Conservation (phyloP, 2,888 invertebrate species). For the Pandemis corylana region DNA sequence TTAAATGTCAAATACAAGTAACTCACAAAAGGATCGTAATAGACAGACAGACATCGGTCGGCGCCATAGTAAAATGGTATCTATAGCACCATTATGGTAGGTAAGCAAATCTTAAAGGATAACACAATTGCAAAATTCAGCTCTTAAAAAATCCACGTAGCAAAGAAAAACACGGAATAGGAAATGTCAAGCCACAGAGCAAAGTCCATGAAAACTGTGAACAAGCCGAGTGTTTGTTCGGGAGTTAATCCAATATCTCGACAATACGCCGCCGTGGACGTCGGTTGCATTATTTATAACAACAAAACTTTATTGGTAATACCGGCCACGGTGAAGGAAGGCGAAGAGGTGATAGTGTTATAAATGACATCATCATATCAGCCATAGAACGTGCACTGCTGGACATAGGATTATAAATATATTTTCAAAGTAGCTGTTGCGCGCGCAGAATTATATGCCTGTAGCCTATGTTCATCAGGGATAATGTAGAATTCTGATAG, state of each 20-base stretch:
- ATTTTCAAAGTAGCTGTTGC: no score
- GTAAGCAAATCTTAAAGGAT: no score
- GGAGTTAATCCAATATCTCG: conserved; percentile 51
- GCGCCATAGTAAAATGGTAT: no score
- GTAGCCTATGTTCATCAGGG: no score
- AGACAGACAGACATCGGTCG: no score
- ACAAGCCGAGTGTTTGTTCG: conserved; percentile 47
- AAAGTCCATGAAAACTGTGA: conserved; percentile 42
- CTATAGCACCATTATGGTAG: no score
- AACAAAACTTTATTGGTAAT: conserved; percentile 51
- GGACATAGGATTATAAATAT: no score
- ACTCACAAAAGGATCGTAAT: no score
- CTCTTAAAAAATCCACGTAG: conserved; percentile 1
- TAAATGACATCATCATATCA: neutral
- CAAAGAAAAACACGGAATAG: neutral
- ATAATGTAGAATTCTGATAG: no score
- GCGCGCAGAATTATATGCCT: no score
- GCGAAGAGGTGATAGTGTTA: neutral
- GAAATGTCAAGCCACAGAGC: conserved; percentile 4
- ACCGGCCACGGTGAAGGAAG: conserved; percentile 28
- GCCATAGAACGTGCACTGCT: no score
- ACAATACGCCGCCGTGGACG: conserved; percentile 46
- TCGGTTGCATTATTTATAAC: conserved; percentile 54
- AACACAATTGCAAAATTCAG: neutral
- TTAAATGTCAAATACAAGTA: no score